Base-by-base conservation (phyloP, 2,888 invertebrate species). In the Parnassius apollo region DNA sequence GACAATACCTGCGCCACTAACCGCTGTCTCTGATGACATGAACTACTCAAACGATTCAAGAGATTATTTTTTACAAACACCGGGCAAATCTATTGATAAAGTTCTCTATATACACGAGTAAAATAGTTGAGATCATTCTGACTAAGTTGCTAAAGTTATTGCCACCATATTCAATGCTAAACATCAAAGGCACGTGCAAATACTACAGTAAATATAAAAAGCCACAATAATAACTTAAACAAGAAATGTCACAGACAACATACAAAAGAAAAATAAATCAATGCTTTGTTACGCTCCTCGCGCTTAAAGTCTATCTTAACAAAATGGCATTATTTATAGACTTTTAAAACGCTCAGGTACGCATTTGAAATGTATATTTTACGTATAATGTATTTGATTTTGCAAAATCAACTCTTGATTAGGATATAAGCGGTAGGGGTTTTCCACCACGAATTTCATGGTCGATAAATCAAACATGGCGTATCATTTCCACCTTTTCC, bases 121-220 rank as follows among this genome's bases (percentile, higher is more conserved):
- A 46, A 49, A 13, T 49, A 49, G 48, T 50, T 77, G 77, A 78
- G 76, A 78, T 76, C 77, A 76, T 69, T 68, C 61, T 70, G 74
- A 75, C 75, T 76, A 70, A 69, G 68, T 69, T 75, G 35, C 35
- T 35, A 35, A 35, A 72, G 71, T 69, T 70, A 78, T 85, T 87
- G 86, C 90, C 88, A 88, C 86, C 78, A 70, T 75, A 78, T 75
- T 8, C 12, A 13, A 13, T 13, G 55, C 51, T 35, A 50, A 60
- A 59, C 52, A 57, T 48, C 50, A 60, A 56, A 50, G 51, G 46
- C 53, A 12, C 22, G 51, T 45, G 42, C 57, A 51, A 51, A 53
- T 18, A 62, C 49, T 46, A 60, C 52, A 46, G 18, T 35, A 48
- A 45, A 63, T 46, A 42, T 61, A 53, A 55, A 51, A 59, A 63